These are phyloP conservation scores for Corythornis vintsioides DNA, from an alignment of 2,113 vertebrate species.

Conservation along the genomic window DNA sequence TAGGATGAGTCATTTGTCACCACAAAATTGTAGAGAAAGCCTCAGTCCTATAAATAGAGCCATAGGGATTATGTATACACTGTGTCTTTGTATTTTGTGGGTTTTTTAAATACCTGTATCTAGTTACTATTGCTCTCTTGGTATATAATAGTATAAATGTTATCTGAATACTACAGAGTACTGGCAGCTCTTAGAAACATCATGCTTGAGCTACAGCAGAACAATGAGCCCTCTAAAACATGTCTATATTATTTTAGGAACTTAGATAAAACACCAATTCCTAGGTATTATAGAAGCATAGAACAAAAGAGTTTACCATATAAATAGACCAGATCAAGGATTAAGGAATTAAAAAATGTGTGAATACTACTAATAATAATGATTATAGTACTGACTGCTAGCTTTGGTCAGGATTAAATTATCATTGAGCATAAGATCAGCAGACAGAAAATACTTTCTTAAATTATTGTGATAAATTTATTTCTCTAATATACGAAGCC, in stretches of 20 bases:
- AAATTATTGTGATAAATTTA: background rate
- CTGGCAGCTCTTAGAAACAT: background rate
- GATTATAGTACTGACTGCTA: background rate
- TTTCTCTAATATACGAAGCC: background rate
- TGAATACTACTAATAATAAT: background rate
- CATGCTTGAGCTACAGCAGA: background rate
- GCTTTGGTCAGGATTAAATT: background rate
- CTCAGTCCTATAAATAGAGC: conserved; percentile 56
- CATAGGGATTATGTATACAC: background rate
- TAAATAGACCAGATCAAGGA: background rate
- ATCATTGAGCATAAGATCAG: background rate
- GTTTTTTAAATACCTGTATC: conserved; percentile 42
- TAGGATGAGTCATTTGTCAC: conserved; percentile 69
- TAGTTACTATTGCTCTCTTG: conserved; percentile 18
- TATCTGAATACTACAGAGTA: background rate
- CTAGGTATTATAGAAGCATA: background rate
- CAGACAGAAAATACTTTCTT: background rate
- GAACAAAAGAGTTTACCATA: background rate
- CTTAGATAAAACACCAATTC: background rate
- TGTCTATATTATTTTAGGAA: background rate
- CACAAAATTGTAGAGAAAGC: conserved; percentile 43
- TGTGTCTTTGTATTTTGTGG: conserved; percentile 45
- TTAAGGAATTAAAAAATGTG: background rate
- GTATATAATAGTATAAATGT: conserved; percentile 34
- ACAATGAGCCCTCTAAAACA: background rate